Percentiles rank a stretch among this genome's conserved stretches.
Evolutionary conservation across 2,888 invertebrate species (phyloP).

Genomic region (Metellina segmentata): DNA sequence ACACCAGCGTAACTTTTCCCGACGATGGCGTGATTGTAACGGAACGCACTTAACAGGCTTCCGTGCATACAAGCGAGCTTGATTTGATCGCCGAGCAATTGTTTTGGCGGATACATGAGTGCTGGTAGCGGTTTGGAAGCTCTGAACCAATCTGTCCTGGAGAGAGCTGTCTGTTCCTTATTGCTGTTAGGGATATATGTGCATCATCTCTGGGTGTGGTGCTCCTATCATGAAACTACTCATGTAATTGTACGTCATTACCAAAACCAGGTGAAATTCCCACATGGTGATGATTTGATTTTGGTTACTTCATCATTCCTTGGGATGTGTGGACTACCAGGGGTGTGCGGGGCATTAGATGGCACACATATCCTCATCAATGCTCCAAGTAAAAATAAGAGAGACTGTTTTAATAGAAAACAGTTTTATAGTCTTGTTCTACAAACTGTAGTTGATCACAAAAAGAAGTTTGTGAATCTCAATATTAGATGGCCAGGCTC

Average conservation of each 20-base stretch:
- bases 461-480: background rate
- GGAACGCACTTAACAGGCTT: too few relatives aligned
- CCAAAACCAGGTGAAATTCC: background rate
- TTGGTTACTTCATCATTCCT: background rate
- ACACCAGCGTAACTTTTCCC: too few relatives aligned
- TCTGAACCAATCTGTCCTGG: too few relatives aligned
- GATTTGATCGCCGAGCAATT: too few relatives aligned
- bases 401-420: constrained; percentile 9
- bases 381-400: constrained; percentile 4
- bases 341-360: constrained; percentile 39
- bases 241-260: background rate
- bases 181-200: too few relatives aligned
- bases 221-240: background rate
- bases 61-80: too few relatives aligned
- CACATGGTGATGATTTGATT: background rate
- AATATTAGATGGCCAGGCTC: constrained; percentile 52
- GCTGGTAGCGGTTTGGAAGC: too few relatives aligned
- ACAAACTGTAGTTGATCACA: constrained; percentile 27
- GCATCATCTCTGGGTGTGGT: too few relatives aligned
- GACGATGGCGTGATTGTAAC: too few relatives aligned
- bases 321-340: constrained; percentile 29
- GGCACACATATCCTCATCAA: constrained; percentile 49
- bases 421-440: constrained; percentile 12
- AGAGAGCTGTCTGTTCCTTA: too few relatives aligned
- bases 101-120: too few relatives aligned